Base-by-base conservation (phyloP, 1,140 invertebrate species). In the Heliconius eleuchia region DNA sequence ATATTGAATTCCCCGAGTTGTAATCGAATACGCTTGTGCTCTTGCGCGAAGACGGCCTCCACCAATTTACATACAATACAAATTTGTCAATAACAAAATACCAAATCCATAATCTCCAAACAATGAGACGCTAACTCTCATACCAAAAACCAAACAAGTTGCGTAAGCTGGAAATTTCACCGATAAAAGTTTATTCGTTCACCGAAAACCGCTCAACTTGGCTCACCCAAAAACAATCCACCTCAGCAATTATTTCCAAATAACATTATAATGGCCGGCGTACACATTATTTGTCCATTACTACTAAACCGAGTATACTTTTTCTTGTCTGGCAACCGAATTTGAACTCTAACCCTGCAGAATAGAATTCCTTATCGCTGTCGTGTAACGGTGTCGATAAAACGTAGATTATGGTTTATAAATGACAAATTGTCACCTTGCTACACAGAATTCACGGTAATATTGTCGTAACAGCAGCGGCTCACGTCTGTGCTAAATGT, bases 251-350 rank as follows among this genome's bases (percentile, higher is more conserved):
- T 86, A 88, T 86, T 86, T 78, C 88, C 87, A 89, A 91, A 92
- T 88, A 90, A 91, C 88, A 87, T 91, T 91, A 90, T 92, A 91
- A 91, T 92, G 85, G 87, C 72, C 84, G 79, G 82, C 83, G 83
- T 86, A 85, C 85, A 84, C 89, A 92, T 92, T 92, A 92, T 92
- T 90, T 92, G 88, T 91, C 88, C 86, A 92, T 92, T 92, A 92
- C 79, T 81, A 76, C 80, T 75, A 52, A 55, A 77, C 73, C 81
- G 76, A 50, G 71, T 52, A 72, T 76, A 80, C 75, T 60, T 76
- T 71, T 72, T 55, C 6, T 34, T 23, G 37, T 23, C 23, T 70
- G 2, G 2, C 11, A 42, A 18, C 13, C 3, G 27, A 79, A 27
- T 71, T 55, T 55, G 30, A 27, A 37, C 71, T 19, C 19, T 72